These are phyloP conservation scores for Zaprionus obscuricornis DNA, from an alignment of 2,888 invertebrate genomes.

Conservation along the genomic window DNA sequence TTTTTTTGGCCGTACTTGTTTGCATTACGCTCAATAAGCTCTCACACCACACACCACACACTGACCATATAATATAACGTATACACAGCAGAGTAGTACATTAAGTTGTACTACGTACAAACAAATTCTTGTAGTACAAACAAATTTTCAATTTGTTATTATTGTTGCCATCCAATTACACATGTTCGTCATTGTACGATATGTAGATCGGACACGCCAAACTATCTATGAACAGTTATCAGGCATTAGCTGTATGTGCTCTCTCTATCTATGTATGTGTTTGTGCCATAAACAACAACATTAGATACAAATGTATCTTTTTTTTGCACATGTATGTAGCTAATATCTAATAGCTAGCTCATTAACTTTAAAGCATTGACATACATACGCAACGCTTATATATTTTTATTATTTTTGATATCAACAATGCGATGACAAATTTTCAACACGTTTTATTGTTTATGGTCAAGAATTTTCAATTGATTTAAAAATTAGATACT, in stretches of 20 bases:
- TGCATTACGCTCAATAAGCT: slow-evolving; percentile 11
- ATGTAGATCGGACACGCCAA: slow-evolving; percentile 26
- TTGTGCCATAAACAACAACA: not conserved
- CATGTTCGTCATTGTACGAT: slow-evolving; percentile 28
- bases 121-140: slow-evolving; percentile 7
- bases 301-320: not conserved
- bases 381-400: too few relatives aligned
- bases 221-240: slow-evolving; percentile 26
- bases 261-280: too few relatives aligned
- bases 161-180: slow-evolving; percentile 56
- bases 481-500: too few relatives aligned
- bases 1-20: slow-evolving; percentile 12
- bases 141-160: slow-evolving; percentile 13
- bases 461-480: slow-evolving; percentile 14
- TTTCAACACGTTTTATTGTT: slow-evolving; percentile 13
- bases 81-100: too few relatives aligned
- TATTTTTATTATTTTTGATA: too few relatives aligned
- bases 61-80: too few relatives aligned
- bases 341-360: slow-evolving; percentile 26
- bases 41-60: slow-evolving; percentile 8
- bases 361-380: slow-evolving; percentile 15
- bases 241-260: not conserved
- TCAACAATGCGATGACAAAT: slow-evolving; percentile 15
- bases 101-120: too few relatives aligned
- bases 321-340: too few relatives aligned